Percentiles rank a stretch among this genome's conserved stretches.
Evolutionary conservation across 2,113 vertebrate genomes (phyloP).

Genomic region (Carettochelys insculpta): DNA sequence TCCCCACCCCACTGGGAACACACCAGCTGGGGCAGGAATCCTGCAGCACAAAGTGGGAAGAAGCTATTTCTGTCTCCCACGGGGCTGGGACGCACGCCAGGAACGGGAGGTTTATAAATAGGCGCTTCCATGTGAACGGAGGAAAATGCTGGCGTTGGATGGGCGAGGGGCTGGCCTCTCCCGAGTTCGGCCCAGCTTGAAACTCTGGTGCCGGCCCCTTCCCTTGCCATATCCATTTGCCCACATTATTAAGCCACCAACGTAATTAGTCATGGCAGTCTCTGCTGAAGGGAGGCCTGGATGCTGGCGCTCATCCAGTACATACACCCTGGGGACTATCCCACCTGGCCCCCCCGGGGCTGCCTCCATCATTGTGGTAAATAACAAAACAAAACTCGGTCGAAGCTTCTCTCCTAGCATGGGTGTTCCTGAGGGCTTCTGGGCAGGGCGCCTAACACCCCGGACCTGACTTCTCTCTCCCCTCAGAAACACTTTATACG

Average conservation of each 20-base stretch:
- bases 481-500: neutral
- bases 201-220: neutral
- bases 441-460: neutral
- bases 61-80: conserved; percentile 52
- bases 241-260: neutral
- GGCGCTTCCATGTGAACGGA: conserved; percentile 36
- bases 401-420: neutral
- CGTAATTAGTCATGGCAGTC: neutral
- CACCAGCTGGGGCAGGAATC: conserved; percentile 8
- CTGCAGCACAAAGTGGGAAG: neutral
- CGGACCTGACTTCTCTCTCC: neutral
- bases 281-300: neutral
- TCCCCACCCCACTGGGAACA: neutral
- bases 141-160: neutral
- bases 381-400: neutral
- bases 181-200: neutral
- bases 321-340: neutral
- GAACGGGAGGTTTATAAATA: conserved; percentile 71
- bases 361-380: neutral
- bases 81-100: conserved; percentile 57
- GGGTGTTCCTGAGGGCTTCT: neutral
- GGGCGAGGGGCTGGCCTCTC: neutral
- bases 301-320: neutral
- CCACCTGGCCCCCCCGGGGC: neutral
- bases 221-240: neutral